Conservation (phyloP, 2,888 invertebrate genomes). For the Masnerella sp. region DNA sequence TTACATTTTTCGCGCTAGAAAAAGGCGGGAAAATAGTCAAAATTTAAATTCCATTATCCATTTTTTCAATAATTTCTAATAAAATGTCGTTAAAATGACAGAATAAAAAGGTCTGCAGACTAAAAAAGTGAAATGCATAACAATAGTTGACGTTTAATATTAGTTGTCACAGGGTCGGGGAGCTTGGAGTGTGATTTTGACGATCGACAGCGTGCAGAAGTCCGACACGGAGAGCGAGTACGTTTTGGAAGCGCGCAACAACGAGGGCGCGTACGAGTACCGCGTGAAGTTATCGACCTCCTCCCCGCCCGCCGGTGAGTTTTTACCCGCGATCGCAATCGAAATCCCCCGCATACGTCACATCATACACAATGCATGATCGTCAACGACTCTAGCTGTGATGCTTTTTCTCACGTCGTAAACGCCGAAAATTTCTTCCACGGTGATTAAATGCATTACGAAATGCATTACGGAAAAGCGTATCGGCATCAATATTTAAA, state of each 20-base stretch:
- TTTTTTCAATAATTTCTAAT: too few relatives aligned
- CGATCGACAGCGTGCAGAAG: conserved; percentile 83
- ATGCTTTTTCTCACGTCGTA: conserved; percentile 56
- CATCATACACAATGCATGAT: conserved; percentile 60
- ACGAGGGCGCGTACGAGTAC: conserved; percentile 83
- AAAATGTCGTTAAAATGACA: too few relatives aligned
- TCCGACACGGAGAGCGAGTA: conserved; percentile 87
- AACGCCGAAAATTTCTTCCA: conserved; percentile 46
- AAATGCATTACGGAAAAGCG: conserved; percentile 38
- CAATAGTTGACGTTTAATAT: conserved; percentile 17
- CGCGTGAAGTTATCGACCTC: conserved; percentile 84
- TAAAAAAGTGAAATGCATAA: conserved; percentile 10
- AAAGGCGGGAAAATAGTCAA: too few relatives aligned
- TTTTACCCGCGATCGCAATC: conserved; percentile 28
- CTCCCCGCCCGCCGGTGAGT: conserved; percentile 80
- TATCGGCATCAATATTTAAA: conserved; percentile 36
- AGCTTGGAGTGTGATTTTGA: conserved; percentile 83
- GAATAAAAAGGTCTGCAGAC: too few relatives aligned
- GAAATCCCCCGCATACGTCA: conserved; percentile 40
- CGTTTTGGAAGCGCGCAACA: conserved; percentile 83
- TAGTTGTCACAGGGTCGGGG: conserved; percentile 83
- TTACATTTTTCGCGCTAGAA: too few relatives aligned
- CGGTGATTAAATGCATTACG: conserved; percentile 52
- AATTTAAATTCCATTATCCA: too few relatives aligned
- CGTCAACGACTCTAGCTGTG: conserved; percentile 51